Base-by-base conservation (phyloP, 2,113 vertebrate species). In the Ptyas mucosa region DNA sequence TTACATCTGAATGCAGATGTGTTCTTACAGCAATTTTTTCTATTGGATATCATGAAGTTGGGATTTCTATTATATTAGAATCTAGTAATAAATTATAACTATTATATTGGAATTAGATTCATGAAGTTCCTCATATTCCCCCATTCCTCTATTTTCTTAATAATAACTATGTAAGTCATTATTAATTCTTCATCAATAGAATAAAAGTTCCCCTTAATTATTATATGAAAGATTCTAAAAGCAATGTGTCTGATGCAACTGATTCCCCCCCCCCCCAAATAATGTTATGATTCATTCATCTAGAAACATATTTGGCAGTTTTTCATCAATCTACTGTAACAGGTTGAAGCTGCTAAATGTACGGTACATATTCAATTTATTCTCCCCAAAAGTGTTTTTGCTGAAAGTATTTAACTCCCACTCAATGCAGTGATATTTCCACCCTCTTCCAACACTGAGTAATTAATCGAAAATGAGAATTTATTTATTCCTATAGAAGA, bases 281-380 rank as follows among this genome's bases (percentile, higher is more conserved):
- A 96, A 97, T 96, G 96, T 95, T 95, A 96, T 97, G 96, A 97
- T 97, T 97, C 96, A 97, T 96, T 96, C 95, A 96, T 96, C 95
- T 95, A 96, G 95, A 97, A 96, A 96, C 91, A 86, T 97, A 94
- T 95, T 94, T 95, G 97, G 93, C 93, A 95, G 94, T 92, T 95
- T 96, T 94, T 93, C 96, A 94, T 94, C 95, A 94, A 94, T 94
- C 94, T 94, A 94, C 96, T 54, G 90, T 88, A 94, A 92, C 91
- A 94, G 91, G 91, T 92, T 90, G 90, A 91, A 61, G 95, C 94
- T n/a, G 85, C 15, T 96, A 96, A 95, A 92, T 93, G 91, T 7
- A 81, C 95, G 93, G 92, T 3, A 81, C 95, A 46, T 87, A 90
- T 92, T 87, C 94, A 93, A 95, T 96, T 55, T 94, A 90, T 90